Evolutionary conservation across 2,797 vertebrate species (phyloP).

Genomic region (Crocidura indochinensis): DNA sequence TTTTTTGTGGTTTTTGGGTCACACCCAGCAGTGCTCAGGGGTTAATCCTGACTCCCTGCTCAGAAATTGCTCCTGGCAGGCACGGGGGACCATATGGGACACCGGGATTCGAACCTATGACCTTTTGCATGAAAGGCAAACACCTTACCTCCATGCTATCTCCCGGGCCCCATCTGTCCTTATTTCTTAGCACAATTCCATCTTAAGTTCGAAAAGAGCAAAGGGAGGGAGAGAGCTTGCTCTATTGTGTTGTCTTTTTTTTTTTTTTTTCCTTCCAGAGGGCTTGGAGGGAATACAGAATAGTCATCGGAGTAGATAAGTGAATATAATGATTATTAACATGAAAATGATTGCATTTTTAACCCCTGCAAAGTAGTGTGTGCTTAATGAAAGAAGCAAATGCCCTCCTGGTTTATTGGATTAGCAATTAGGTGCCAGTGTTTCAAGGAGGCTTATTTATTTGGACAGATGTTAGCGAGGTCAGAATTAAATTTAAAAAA

Average conservation of each 20-base stretch:
- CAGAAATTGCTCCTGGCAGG: too few species aligned
- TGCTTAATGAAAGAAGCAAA: conserved; percentile 89
- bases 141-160: too few species aligned
- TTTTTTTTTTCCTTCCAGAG: conserved; percentile 17
- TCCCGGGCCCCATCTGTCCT: background rate
- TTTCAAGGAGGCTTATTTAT: conserved; percentile 91
- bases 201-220: conserved; percentile 54
- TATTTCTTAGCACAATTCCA: background rate
- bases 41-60: too few species aligned
- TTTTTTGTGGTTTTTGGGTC: too few species aligned
- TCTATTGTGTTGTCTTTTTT: background rate
- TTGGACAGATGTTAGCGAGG: conserved; percentile 91
- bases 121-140: too few species aligned
- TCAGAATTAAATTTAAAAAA: conserved; percentile 90
- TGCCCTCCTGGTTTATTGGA: conserved; percentile 86
- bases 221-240: background rate
- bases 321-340: conserved; percentile 82
- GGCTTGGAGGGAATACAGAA: background rate
- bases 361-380: conserved; percentile 86
- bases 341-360: conserved; percentile 87
- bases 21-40: too few species aligned
- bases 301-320: conserved; percentile 72
- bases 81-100: too few species aligned
- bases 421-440: conserved; percentile 87
- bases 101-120: too few species aligned